Conservation (phyloP, 2,113 vertebrate genomes). For the Fulmarus glacialis region DNA sequence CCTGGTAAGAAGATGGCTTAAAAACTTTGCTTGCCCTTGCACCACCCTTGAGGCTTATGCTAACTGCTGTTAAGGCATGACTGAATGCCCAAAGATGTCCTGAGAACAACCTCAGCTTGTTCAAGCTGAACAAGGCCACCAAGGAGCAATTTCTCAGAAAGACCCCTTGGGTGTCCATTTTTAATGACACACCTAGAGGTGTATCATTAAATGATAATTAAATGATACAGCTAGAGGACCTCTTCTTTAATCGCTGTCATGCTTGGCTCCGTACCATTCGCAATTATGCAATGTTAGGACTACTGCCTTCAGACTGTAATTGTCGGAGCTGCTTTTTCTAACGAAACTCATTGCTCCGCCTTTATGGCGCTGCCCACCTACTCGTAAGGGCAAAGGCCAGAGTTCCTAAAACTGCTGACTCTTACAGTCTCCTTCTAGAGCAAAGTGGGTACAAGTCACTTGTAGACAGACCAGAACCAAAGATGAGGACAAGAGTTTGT, state of each 20-base stretch:
- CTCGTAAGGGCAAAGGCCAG: background rate
- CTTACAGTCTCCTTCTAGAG: background rate
- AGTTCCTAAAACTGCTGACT: background rate
- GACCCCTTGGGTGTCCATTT: background rate
- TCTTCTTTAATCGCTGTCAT: background rate
- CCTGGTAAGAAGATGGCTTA: background rate
- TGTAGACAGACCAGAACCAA: background rate
- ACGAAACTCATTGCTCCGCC: background rate
- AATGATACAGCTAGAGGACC: background rate
- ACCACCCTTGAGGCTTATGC: background rate
- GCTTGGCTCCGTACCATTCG: background rate
- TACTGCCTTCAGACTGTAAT: background rate
- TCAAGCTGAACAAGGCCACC: background rate
- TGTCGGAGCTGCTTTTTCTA: background rate
- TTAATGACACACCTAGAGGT: background rate
- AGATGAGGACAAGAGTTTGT: background rate
- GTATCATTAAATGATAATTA: too few species aligned
- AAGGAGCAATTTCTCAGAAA: background rate
- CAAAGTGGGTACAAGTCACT: background rate
- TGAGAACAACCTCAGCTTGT: background rate
- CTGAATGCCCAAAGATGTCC: background rate
- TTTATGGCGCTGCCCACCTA: background rate
- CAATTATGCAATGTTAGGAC: rapidly evolving
- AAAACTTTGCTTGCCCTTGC: background rate
- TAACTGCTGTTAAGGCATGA: background rate